Conservation (phyloP, 2,113 vertebrate species). For the Struthio camelus region DNA sequence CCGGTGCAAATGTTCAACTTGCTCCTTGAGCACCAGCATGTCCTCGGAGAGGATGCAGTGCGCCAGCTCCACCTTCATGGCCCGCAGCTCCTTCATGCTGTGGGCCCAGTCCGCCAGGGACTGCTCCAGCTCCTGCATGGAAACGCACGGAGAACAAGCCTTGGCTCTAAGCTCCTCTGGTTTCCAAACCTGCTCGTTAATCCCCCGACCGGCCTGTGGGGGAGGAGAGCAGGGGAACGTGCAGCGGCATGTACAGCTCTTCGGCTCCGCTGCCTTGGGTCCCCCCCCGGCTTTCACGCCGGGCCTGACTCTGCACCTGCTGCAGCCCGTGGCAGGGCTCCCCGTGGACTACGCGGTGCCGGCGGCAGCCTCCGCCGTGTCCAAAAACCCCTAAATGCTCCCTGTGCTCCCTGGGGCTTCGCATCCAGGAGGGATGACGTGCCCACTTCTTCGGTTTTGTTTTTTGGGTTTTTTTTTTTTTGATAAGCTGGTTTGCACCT, state of each 20-base stretch:
- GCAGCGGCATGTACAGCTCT: neutral
- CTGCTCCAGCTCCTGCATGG: constrained; percentile 90
- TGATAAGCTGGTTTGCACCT: neutral
- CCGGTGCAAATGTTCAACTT: constrained; percentile 83
- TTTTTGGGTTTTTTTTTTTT: neutral
- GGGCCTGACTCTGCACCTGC: neutral
- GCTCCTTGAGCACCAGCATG: constrained; percentile 83
- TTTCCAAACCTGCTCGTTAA: constrained; percentile 81
- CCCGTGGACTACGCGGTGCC: neutral
- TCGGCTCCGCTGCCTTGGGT: neutral
- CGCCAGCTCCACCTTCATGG: constrained; percentile 83
- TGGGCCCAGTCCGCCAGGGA: constrained; percentile 83
- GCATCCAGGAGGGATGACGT: neutral
- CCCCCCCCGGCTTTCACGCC: too few relatives aligned
- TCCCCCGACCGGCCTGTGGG: constrained; percentile 80
- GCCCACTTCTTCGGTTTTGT: rapidly evolving
- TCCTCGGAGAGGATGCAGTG: constrained; percentile 84
- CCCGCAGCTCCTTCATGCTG: constrained; percentile 81
- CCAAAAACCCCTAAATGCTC: rapidly evolving
- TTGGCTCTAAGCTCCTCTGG: constrained; percentile 66
- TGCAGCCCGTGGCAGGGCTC: neutral
- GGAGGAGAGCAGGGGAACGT: constrained; percentile 70
- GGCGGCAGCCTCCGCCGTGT: neutral
- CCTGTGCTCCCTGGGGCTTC: neutral
- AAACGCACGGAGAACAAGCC: constrained; percentile 67